phyloP scores from a whole-genome alignment of 1,140 invertebrate genomes.

The Eumeta japonica region DNA sequence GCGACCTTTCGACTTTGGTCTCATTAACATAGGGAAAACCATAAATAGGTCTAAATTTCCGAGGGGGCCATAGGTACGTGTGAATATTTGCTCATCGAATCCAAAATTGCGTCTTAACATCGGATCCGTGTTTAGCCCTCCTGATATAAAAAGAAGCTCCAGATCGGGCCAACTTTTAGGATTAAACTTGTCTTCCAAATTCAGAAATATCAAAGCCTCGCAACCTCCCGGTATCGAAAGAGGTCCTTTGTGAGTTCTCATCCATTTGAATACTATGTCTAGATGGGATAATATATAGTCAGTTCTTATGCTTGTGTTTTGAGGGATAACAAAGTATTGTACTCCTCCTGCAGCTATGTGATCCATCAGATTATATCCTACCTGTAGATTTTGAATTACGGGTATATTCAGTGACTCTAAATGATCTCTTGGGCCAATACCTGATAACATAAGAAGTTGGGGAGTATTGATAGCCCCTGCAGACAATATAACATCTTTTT shows the following conservation, averaged over 20 bases:
- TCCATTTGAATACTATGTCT: slow-evolving; percentile 55
- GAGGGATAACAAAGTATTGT: slow-evolving; percentile 63
- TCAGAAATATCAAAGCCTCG: slow-evolving; percentile 75
- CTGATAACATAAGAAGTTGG: slow-evolving; percentile 78
- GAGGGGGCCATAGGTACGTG: slow-evolving; percentile 53
- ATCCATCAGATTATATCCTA: slow-evolving; percentile 78
- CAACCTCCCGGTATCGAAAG: slow-evolving; percentile 76
- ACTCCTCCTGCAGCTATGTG: slow-evolving; percentile 72
- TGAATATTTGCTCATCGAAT: slow-evolving; percentile 59
- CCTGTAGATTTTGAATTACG: slow-evolving; percentile 69
- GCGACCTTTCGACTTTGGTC: slow-evolving; percentile 72
- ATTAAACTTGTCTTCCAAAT: slow-evolving; percentile 66
- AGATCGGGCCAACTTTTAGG: slow-evolving; percentile 70
- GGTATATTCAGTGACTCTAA: slow-evolving; percentile 63
- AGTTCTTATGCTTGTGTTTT: slow-evolving; percentile 33
- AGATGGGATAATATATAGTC: slow-evolving; percentile 37
- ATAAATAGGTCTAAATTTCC: slow-evolving; percentile 61
- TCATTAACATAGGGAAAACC: slow-evolving; percentile 68
- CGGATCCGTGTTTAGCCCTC: slow-evolving; percentile 57
- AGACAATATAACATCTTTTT: slow-evolving; percentile 74
- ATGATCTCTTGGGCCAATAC: slow-evolving; percentile 73
- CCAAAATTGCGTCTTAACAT: slow-evolving; percentile 59
- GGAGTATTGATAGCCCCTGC: slow-evolving; percentile 75
- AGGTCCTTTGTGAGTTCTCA: slow-evolving; percentile 58
- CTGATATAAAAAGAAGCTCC: slow-evolving; percentile 67